phyloP scores from a whole-genome alignment of 2,888 invertebrate species.

The Tromatobia lineatoria region DNA sequence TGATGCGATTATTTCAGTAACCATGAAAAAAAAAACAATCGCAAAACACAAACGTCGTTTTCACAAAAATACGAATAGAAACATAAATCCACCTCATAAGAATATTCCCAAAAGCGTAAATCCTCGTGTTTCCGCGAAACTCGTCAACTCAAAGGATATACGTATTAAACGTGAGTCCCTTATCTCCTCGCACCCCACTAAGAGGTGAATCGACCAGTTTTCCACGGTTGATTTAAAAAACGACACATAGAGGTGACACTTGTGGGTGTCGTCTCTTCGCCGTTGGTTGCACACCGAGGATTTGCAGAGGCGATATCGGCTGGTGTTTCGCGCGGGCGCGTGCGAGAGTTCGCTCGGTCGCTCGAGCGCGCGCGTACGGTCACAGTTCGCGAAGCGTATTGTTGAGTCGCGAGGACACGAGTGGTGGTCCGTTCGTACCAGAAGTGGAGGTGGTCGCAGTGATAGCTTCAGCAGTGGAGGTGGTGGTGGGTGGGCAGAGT shows the following conservation, averaged over 20 bases:
- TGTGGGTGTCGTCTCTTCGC: conserved; percentile 57
- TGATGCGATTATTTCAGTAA: not conserved
- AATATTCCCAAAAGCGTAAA: conserved; percentile 13
- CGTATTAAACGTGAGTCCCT: not conserved
- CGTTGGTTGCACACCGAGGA: conserved; percentile 61
- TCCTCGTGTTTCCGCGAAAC: not conserved
- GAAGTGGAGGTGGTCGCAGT: conserved; percentile 50
- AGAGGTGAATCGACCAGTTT: not conserved
- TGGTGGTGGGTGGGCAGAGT: conserved; percentile 52
- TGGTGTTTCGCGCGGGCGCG: conserved; percentile 58
- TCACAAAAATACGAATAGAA: not conserved
- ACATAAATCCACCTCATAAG: conserved; percentile 13
- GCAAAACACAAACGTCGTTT: conserved; percentile 19
- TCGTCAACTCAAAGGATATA: not conserved
- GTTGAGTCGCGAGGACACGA: conserved; percentile 60
- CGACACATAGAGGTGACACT: conserved; percentile 42
- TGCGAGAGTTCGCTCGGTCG: conserved; percentile 71
- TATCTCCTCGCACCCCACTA: conserved; percentile 2
- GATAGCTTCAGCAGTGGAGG: conserved; percentile 51
- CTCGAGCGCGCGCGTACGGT: conserved; percentile 68
- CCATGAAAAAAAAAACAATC: not conserved
- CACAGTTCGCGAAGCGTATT: conserved; percentile 74
- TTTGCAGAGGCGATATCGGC: conserved; percentile 53
- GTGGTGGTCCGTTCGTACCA: conserved; percentile 56
- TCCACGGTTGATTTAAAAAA: not conserved